Percentiles rank a stretch among this genome's conserved stretches.
phyloP scores from a whole-genome alignment of 2,888 invertebrate genomes.

The Metalampra italica region DNA sequence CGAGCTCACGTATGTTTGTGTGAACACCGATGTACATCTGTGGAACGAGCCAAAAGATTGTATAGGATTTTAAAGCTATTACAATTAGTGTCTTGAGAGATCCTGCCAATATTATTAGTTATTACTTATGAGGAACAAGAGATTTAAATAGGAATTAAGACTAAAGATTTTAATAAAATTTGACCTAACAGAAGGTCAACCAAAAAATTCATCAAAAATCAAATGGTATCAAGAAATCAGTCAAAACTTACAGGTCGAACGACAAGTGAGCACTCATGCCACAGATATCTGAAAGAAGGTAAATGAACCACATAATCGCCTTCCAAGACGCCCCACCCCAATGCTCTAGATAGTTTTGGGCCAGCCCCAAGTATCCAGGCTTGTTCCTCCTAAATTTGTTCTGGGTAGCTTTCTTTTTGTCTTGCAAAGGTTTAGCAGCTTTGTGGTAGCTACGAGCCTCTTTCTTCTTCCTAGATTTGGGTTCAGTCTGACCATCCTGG shows the following conservation, averaged over 20 bases:
- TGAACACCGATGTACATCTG: slow-evolving; percentile 70
- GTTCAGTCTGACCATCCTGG: slow-evolving; percentile 55
- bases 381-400: slow-evolving; percentile 59
- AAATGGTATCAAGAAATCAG: not conserved
- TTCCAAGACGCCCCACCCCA: slow-evolving; percentile 79
- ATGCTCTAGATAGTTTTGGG: slow-evolving; percentile 67
- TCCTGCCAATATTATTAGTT: too few relatives aligned
- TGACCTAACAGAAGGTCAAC: not conserved
- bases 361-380: slow-evolving; percentile 62
- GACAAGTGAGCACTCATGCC: slow-evolving; percentile 86
- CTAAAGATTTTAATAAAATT: not conserved
- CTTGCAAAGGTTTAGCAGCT: slow-evolving; percentile 48
- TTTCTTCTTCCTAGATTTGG: slow-evolving; percentile 68
- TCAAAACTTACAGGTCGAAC: slow-evolving; percentile 82
- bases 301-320: slow-evolving; percentile 86
- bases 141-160: too few relatives aligned
- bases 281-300: slow-evolving; percentile 88
- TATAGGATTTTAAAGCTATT: not conserved
- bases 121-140: too few relatives aligned
- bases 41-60: slow-evolving; percentile 12
- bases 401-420: slow-evolving; percentile 70
- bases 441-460: slow-evolving; percentile 61
- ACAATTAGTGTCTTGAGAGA: too few relatives aligned
- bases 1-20: slow-evolving; percentile 68
- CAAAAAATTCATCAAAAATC: not conserved